These are phyloP conservation scores for Ctenopoma kingsleyae DNA, from an alignment of 2,797 vertebrate species.

Conservation along the genomic window DNA sequence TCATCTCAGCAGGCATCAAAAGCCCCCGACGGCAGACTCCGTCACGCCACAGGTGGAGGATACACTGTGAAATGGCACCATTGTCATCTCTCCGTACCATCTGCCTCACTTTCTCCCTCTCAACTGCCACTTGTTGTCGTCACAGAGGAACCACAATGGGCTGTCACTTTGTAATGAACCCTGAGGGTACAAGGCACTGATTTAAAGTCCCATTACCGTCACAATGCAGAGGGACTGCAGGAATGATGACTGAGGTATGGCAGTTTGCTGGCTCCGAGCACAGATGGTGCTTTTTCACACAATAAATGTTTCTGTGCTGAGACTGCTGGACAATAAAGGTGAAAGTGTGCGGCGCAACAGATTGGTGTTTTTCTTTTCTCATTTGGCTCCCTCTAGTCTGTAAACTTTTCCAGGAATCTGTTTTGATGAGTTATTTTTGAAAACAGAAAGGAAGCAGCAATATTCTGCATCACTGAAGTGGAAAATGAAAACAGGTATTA, in stretches of 20 bases:
- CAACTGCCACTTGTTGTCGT: conserved; percentile 66
- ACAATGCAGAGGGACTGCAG: conserved; percentile 60
- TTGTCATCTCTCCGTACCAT: conserved; percentile 66
- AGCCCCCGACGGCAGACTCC: conserved; percentile 63
- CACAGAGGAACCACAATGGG: conserved; percentile 67
- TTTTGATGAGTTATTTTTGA: conserved; percentile 50
- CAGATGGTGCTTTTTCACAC: conserved; percentile 76
- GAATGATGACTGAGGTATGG: conserved; percentile 64
- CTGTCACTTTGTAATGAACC: conserved; percentile 80
- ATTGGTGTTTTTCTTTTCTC: conserved; percentile 49
- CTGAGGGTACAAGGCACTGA: conserved; percentile 72
- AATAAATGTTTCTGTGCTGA: conserved; percentile 42
- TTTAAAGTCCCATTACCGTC: conserved; percentile 82
- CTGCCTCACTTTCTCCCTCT: conserved; percentile 67
- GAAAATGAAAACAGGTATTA: conserved; percentile 69
- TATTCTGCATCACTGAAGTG: conserved; percentile 70
- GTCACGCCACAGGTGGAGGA: conserved; percentile 75
- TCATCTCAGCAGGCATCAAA: conserved; percentile 70
- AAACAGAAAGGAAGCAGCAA: conserved; percentile 51
- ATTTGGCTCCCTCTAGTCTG: conserved; percentile 60
- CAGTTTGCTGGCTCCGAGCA: conserved; percentile 54
- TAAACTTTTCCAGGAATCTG: conserved; percentile 50
- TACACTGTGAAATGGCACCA: conserved; percentile 71
- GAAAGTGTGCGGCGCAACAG: conserved; percentile 45
- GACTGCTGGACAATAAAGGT: conserved; percentile 50